These are phyloP conservation scores for Silvanus unidentatus DNA, from an alignment of 2,888 invertebrate species.

Conservation along the genomic window DNA sequence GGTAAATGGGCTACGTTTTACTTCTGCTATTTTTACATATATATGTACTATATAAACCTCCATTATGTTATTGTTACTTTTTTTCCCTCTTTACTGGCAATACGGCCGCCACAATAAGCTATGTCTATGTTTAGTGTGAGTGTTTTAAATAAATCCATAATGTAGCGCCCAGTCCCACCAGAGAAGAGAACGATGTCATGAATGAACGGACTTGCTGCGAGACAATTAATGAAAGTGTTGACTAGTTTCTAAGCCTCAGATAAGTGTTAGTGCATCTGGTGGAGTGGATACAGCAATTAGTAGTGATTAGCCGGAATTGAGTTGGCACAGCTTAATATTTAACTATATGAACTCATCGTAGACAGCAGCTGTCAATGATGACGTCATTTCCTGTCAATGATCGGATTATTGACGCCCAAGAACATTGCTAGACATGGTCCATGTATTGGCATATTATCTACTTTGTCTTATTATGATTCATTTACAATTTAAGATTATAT, in stretches of 20 bases:
- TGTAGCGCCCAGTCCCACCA: no score
- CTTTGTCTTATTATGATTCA: slow-evolving; percentile 22
- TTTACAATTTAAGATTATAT: not conserved
- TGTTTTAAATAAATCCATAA: no score
- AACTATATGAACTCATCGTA: slow-evolving; percentile 12
- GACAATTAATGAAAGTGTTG: no score
- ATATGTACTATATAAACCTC: not conserved
- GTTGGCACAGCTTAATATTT: not conserved
- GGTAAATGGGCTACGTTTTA: slow-evolving; percentile 26
- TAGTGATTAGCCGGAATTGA: slow-evolving; percentile 8
- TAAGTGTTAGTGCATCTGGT: slow-evolving; percentile 3
- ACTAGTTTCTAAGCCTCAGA: no score
- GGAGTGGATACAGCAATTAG: slow-evolving; percentile 4
- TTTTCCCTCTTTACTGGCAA: not conserved
- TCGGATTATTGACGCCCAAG: slow-evolving; percentile 39
- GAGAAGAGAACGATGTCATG: no score
- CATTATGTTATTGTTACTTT: slow-evolving; percentile 5
- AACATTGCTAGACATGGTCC: slow-evolving; percentile 7
- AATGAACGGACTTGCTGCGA: slow-evolving; percentile 8
- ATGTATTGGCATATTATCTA: slow-evolving; percentile 27
- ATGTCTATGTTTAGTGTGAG: no score
- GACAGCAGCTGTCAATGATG: slow-evolving; percentile 41
- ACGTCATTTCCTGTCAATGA: slow-evolving; percentile 42
- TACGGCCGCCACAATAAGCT: no score
- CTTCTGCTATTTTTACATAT: slow-evolving; percentile 9